A percentile compares a stretch with the other conserved stretches of the same genome.
phyloP scores from a whole-genome alignment of 2,797 vertebrate species.

The Vipera latastei region DNA sequence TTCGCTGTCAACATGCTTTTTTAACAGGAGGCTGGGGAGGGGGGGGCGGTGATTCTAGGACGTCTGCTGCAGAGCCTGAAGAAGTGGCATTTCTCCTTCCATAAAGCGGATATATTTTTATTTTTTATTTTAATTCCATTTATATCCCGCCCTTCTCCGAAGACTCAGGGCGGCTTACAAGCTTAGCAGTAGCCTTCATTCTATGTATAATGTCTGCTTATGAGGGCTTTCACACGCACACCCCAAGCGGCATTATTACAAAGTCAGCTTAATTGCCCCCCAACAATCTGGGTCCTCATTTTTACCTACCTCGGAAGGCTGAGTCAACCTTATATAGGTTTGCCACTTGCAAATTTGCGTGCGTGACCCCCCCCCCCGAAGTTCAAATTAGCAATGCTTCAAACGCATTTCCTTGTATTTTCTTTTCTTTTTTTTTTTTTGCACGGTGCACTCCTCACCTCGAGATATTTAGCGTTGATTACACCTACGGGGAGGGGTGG shows the following conservation, averaged over 20 bases:
- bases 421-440: not conserved
- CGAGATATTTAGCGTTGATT: slow-evolving; percentile 49
- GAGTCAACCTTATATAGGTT: not conserved
- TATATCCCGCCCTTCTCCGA: no score
- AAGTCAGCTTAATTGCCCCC: no score
- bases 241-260: no score
- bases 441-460: slow-evolving; percentile 25
- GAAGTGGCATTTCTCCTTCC: slow-evolving; percentile 42
- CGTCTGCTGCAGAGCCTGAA: slow-evolving; percentile 55
- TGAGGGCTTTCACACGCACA: no score
- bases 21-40: not conserved
- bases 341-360: slow-evolving; percentile 51
- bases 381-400: slow-evolving; percentile 59
- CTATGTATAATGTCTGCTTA: no score
- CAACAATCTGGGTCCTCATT: no score
- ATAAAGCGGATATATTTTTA: slow-evolving; percentile 9
- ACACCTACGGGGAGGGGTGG: slow-evolving; percentile 11
- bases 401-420: slow-evolving; percentile 60
- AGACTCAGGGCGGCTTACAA: no score
- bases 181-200: no score
- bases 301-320: no score
- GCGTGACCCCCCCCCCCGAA: slow-evolving; percentile 24
- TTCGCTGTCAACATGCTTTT: slow-evolving; percentile 56
- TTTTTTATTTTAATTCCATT: no score
- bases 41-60: not conserved